Conservation (phyloP, 2,888 invertebrate species). For the Agrotis segetum region DNA sequence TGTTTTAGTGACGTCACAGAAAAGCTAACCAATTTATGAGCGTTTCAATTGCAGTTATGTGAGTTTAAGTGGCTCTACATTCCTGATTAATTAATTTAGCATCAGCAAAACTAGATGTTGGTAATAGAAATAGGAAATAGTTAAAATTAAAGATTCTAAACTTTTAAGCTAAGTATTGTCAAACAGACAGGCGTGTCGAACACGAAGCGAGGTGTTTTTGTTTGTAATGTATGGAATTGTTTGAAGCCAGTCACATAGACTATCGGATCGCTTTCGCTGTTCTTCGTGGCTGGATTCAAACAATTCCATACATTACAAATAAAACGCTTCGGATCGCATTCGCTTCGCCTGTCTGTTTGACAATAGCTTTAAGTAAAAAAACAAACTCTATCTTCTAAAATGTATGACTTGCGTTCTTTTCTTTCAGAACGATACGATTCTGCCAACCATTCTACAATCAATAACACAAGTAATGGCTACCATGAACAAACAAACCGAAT, state of each 20-base stretch:
- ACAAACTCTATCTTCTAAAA: neutral
- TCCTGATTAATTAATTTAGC: slow-evolving; percentile 5
- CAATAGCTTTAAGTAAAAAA: neutral
- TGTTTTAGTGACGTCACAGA: slow-evolving; percentile 31
- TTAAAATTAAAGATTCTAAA: no score
- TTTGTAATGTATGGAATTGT: no score
- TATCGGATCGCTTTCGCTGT: no score
- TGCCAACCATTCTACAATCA: neutral
- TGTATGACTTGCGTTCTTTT: neutral
- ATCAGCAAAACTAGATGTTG: neutral
- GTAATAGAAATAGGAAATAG: no score
- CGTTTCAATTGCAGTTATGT: slow-evolving; percentile 35
- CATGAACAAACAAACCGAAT: neutral
- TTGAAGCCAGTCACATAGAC: no score
- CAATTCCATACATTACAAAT: no score
- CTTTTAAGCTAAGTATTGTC: no score
- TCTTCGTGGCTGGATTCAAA: no score
- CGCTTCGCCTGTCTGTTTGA: no score
- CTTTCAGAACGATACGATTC: neutral
- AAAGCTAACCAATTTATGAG: slow-evolving; percentile 21
- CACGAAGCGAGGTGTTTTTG: no score
- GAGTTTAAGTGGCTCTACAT: slow-evolving; percentile 4
- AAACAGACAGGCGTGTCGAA: no score
- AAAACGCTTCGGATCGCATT: no score
- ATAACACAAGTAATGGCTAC: slow-evolving; percentile 1